Evolutionary conservation across 2,113 vertebrate genomes (phyloP), one percentile per base, ranked within the genome.

Genomic region (Romanogobio albipinnatus): DNA sequence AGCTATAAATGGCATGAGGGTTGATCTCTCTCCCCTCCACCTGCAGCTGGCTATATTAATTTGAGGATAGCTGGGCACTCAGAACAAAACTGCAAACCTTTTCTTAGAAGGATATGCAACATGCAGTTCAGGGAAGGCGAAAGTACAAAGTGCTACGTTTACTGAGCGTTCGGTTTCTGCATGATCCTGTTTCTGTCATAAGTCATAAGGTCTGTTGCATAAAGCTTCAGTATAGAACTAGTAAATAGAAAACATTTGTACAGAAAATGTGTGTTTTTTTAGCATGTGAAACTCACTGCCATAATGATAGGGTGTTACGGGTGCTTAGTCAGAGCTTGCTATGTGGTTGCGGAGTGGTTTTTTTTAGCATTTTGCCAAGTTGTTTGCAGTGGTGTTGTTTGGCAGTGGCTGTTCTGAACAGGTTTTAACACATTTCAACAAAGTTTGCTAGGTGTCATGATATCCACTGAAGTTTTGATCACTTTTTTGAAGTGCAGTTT

Each of bases 1-100:
- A 92, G 87, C 81, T 91, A 88, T 91, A 93, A 95, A 93, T 92
- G 86, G 91, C 91, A 93, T 91, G 89, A 91, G 85, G 74, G 81
- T 61, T 77, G 51, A 64, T 92, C 89, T 91, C 90, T 83, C 82
- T 83, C 84, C 82, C 47, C 77, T 84, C 45, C 62, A 80, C 77
- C 73, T 83, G 59, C 76, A 64, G 74, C 80, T 36, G 39, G 80
- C 82, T 87, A 51, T 84, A 87, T 89, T 89, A 87, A 89, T 89
- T 84, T 87, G 84, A 89, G 86, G 71, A 61, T 68, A 83, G 71
- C 19, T 43, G 68, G 82, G 62, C 68, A 80, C 88, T 91, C 88
- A 88, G 29, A 74, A 71, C 81, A 89, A 86, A 85, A 87, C 85
- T 56, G 85, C 58, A 81, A 88, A 88, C 78, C 82, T 62, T 70